Conservation (phyloP, 2,888 invertebrate species). For the Spisula solida region DNA sequence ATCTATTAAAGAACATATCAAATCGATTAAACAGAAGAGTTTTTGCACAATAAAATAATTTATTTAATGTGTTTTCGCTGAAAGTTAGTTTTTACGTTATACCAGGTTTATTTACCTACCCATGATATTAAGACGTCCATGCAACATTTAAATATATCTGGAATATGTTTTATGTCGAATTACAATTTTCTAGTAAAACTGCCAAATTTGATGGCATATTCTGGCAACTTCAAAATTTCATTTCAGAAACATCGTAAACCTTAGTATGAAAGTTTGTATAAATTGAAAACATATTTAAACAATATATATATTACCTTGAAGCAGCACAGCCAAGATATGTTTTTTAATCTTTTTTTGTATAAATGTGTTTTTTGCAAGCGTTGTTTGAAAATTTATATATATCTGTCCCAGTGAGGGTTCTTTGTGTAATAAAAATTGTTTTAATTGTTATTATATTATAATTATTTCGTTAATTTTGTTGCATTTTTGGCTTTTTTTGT, state of each 20-base stretch:
- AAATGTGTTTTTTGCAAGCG: not conserved
- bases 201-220: conserved; percentile 8
- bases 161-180: not conserved
- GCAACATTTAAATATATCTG: not conserved
- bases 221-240: not conserved
- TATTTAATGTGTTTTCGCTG: no score
- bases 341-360: not conserved
- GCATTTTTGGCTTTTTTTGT: not conserved
- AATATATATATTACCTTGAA: no score
- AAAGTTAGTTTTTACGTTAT: no score
- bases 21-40: not conserved
- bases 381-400: not conserved
- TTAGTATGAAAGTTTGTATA: no score
- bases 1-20: conserved; percentile 2
- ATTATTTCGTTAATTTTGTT: conserved; percentile 2
- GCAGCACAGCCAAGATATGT: not conserved
- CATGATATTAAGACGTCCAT: not conserved
- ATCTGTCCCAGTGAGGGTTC: not conserved
- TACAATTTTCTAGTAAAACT: not conserved
- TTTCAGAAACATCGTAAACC: no score
- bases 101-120: no score
- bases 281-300: no score
- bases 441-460: not conserved
- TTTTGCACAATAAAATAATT: no score
- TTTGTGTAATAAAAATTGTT: conserved; percentile 6